Evolutionary conservation across 2,888 invertebrate species (phyloP), one percentile per base, ranked within the genome.

Genomic region (Amphipoea oculea): DNA sequence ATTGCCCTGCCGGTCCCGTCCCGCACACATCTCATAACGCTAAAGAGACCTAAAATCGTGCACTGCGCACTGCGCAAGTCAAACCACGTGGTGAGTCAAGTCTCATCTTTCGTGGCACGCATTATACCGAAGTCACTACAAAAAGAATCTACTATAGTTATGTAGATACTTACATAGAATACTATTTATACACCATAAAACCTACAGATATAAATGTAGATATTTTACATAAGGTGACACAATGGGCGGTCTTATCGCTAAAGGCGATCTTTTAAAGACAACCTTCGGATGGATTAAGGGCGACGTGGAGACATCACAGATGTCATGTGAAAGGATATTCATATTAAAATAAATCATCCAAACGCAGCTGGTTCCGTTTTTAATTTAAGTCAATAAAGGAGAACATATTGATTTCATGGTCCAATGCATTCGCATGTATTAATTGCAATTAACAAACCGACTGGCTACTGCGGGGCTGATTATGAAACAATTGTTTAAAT

Each of bases 341-440:
- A 29, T 45, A 63, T 72, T 57, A 74, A 74, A 63, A 76, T 66
- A 36, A 65, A 62, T 20, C 12, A 63, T 54, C 45, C 36, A 69
- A 68, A 63, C n/a, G 63, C 70, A 81, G 68, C 69, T 71, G 73
- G 42, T 71, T 80, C 67, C 54, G 63, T 77, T 82, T 51, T 14
- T 72, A 78, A 70, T 77, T 75, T 45, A 65, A 83, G 75, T 65
- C 80, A 86, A 80, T 82, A 80, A 72, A 45, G 68, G 76, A 67
- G 42, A 86, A 63, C 51, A 82, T 81, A 88, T 85, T 81, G 78
- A 84, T 84, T 83, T 80, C 79, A 88, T 80, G 86, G 83, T 86
- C 81, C 81, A 88, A 78, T 84, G 72, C 73, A 70, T 69, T 75
- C 69, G 54, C 71, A 77, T 75, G 77, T 81, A 75, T 81, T 87